These are phyloP conservation scores for Huso huso DNA, from an alignment of 2,797 vertebrate species.

Conservation along the genomic window DNA sequence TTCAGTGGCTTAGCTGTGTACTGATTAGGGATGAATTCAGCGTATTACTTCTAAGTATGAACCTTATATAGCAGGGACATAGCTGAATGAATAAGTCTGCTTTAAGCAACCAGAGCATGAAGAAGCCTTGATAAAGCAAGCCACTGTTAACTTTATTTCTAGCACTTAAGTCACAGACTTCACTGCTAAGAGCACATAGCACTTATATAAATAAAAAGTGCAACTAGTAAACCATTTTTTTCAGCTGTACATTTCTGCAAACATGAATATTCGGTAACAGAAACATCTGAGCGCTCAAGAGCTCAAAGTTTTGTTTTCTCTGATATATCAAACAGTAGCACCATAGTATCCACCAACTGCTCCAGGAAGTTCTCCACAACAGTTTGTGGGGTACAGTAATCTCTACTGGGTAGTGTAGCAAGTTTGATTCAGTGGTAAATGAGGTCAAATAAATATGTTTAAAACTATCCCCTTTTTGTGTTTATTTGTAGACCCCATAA, in stretches of 20 bases:
- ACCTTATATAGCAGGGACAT: conserved; percentile 10
- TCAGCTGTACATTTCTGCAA: no score
- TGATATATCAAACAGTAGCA: no score
- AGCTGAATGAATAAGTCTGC: background rate
- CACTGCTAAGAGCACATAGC: no score
- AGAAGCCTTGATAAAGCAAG: background rate
- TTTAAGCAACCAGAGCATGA: background rate
- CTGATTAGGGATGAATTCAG: background rate
- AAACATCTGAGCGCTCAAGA: no score
- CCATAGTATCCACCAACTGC: no score
- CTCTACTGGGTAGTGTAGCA: background rate
- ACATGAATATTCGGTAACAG: no score
- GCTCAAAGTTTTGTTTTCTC: no score
- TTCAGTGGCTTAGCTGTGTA: background rate
- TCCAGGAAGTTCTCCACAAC: background rate
- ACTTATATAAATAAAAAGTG: no score
- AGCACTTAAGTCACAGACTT: no score
- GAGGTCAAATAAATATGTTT: background rate
- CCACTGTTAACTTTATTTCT: no score
- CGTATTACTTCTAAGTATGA: background rate
- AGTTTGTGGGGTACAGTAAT: background rate
- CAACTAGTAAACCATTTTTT: no score
- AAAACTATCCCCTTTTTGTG: conserved; percentile 1
- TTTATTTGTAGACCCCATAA: background rate
- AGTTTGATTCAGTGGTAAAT: background rate